Evolutionary conservation across 92 coral and sea anemone genomes (phyloP), one percentile per base, ranked within the genome.

Genomic region (Actinostola sp.): DNA sequence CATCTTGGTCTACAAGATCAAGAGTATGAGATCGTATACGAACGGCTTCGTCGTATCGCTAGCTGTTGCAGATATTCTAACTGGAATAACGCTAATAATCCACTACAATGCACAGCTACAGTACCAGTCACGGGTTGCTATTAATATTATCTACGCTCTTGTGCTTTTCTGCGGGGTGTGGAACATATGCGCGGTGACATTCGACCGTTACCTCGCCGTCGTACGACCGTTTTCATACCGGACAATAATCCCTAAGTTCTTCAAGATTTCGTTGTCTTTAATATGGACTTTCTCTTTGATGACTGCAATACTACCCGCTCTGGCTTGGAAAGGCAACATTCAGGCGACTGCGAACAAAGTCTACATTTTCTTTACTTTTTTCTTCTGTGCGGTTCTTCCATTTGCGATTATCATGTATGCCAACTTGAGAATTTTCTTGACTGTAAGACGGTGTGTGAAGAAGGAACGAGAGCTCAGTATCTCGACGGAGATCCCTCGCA

Each of bases 121-220:
- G 15, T 8, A 73, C 27, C 72, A 66, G 3, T 66, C 71, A n/a
- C 73, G 77, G 27, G 53, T 86, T 24, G 58, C 76, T 39, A 77
- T 86, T 21, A 86, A 86, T 32, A 61, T 86, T 32, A 51, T 86
- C 16, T 86, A 76, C 59, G 81, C 92, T 1, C 75, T 80, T 21
- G 84, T 84, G 11, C 66, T 86, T 43, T 75, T 86, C 10, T 75
- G 87, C 6, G 81, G 87, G 17, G 81, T 86, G 24, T 79, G 84
- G 45, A 86, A 86, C 44, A 57, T 86, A 21, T 76, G 88, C 19
- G 92, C 87, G n/a, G 92, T 86, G n/a, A 81, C 92, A 1, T 82
- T 82, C 66, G 92, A 86, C 80, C 66, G 92, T 8, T 75, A 86
- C 70, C 66, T 86, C 17, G 92, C 92, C 25, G 85, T 84, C 27